phyloP scores from a whole-genome alignment of 1,140 invertebrate genomes.

The Drosophila ficusphila region DNA sequence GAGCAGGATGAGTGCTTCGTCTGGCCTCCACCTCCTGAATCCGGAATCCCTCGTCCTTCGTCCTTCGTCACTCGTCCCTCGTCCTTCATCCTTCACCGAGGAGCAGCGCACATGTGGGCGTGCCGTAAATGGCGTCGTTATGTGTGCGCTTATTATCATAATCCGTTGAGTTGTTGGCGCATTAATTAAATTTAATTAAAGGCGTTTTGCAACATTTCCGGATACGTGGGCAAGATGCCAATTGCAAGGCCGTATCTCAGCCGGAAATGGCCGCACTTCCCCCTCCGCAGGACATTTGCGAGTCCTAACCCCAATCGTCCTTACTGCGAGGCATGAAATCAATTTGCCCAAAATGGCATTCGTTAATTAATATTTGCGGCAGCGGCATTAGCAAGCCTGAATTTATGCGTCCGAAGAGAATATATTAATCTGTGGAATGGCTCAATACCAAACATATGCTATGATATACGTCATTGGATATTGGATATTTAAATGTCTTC shows the following conservation, averaged over 20 bases:
- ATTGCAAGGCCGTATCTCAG: constrained; percentile 49
- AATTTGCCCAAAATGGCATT: constrained; percentile 59
- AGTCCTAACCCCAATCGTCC: constrained; percentile 23
- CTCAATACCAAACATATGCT: constrained; percentile 3
- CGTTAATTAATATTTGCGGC: constrained; percentile 73
- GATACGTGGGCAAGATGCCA: constrained; percentile 68
- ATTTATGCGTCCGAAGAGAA: constrained; percentile 45
- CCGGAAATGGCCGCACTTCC: neutral
- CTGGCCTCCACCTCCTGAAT: constrained; percentile 29
- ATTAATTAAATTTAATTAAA: constrained; percentile 84
- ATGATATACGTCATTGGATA: constrained; percentile 22
- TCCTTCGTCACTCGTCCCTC: neutral
- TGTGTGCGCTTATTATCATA: constrained; percentile 83
- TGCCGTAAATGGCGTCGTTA: constrained; percentile 70
- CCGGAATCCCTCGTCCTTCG: neutral
- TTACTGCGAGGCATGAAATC: constrained; percentile 47
- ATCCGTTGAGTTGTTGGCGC: constrained; percentile 80
- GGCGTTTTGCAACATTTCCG: constrained; percentile 77
- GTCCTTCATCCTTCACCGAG: too few species aligned
- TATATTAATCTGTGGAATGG: constrained; percentile 27
- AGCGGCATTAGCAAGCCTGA: constrained; percentile 48
- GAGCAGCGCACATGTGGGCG: constrained; percentile 66
- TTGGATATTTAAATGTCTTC: neutral
- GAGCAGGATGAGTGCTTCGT: constrained; percentile 47
- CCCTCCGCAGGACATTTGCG: neutral